Base-by-base conservation (phyloP, 2,113 vertebrate species). In the Gymnogyps californianus region DNA sequence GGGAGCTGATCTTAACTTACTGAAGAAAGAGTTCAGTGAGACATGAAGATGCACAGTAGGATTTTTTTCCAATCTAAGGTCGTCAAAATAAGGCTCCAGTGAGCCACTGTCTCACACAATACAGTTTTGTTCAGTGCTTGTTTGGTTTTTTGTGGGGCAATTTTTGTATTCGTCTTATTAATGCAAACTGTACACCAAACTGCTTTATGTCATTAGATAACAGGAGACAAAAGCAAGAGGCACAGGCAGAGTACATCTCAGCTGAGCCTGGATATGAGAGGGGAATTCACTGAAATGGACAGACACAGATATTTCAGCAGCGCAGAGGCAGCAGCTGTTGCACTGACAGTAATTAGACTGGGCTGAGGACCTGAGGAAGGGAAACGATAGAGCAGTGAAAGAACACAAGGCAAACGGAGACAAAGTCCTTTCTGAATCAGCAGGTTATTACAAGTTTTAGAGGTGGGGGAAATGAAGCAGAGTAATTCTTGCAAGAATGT, bases 21-120 rank as follows among this genome's bases (percentile, higher is more conserved):
- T 26, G 52, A 92, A 93, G 74, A 97, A 97, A 82, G 83, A 92
- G 87, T 62, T 96, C 94, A 96, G 67, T 57, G 87, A 94, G 90
- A 95, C 96, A 96, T 87, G 88, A 96, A 94, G 83, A 91, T 47
- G 66, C 61, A 87, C 54, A 84, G 90, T 74, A 71, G 57, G 69
- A 61, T 49, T 79, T 95, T 74, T 67, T 40, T 62, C 54, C 74
- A 62, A 7, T 64, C 70, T 42, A 58, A 89, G 16, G 34, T 64
- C 84, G 72, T 87, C 49, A 95, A 93, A 97, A 93, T 55, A 91
- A 89, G 29, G 87, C n/a, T 95, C 82, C 75, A 91, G 93, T 28
- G 52, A 92, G 80, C 26, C 58, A 79, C 69, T 79, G 75, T 70
- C 77, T 93, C 76, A 82, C 36, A 82, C 76, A 95, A 91, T n/a